These are phyloP conservation scores for Coilia nasus DNA, from an alignment of 2,797 vertebrate species.

Conservation along the genomic window DNA sequence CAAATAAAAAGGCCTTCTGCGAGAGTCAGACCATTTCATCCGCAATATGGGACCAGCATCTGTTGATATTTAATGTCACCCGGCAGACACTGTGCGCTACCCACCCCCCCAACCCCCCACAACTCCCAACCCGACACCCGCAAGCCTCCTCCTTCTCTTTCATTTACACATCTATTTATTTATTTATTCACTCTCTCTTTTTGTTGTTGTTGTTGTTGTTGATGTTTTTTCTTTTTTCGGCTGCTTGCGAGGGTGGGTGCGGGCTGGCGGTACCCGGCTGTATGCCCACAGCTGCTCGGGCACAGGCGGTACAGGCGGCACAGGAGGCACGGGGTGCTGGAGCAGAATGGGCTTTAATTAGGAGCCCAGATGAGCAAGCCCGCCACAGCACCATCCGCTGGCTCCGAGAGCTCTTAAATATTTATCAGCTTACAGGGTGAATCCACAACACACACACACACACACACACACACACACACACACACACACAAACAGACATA, in stretches of 20 bases:
- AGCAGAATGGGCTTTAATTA: constrained; percentile 61
- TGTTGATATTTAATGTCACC: constrained; percentile 66
- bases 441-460: constrained; percentile 45
- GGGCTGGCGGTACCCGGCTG: constrained; percentile 40
- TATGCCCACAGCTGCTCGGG: constrained; percentile 41
- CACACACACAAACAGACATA: constrained; percentile 22
- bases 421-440: constrained; percentile 59
- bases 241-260: constrained; percentile 35
- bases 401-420: constrained; percentile 56
- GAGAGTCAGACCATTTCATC: constrained; percentile 55
- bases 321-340: constrained; percentile 53
- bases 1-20: constrained; percentile 62
- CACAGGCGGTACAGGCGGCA: constrained; percentile 35
- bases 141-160: constrained; percentile 30
- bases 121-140: neutral
- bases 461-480: constrained; percentile 31
- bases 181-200: constrained; percentile 38
- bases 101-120: neutral
- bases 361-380: constrained; percentile 54
- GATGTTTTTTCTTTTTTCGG: constrained; percentile 33
- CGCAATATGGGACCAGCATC: constrained; percentile 62
- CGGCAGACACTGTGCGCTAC: constrained; percentile 57
- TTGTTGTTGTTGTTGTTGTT: neutral
- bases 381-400: constrained; percentile 52
- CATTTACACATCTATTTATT: constrained; percentile 23